Evolutionary conservation across 2,797 vertebrate species (phyloP), one percentile per base, ranked within the genome.

Genomic region (Crax fasciolata): DNA sequence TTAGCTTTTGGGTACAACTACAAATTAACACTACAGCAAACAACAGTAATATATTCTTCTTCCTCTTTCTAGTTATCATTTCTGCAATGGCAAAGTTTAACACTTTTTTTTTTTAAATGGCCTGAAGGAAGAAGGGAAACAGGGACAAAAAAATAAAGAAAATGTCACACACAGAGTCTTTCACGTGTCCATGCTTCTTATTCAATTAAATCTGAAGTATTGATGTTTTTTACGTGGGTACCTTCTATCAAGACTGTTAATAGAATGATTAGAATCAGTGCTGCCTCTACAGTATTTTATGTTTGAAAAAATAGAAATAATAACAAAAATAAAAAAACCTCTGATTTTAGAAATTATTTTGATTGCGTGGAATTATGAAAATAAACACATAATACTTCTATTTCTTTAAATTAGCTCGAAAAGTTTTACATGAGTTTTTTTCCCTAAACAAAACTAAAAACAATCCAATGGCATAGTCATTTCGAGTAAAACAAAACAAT

Each of bases 121-220:
- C 10, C 21, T 3, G 4, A 24, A 58, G 20, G 7, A 24, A 55
- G 1, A 2, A 3, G 4, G 3, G 11, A 8, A 13, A 39, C 48
- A 58, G 8, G 3, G 16, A 52, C 24, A 4, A 6, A 48, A 35
- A 14, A 21, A 63, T 38, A 25, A 65, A 74, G 8, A 8, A 87
- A 86, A 67, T 20, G 10, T 2, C 19, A 48, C 10, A 27, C 0
- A 32, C 14, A 28, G n/a, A 70, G 15, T 21, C 74, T 85, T 38
- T 70, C 49, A 71, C 27, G 12, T 3, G 11, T 35, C 23, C 7
- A 30, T 57, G 9, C 19, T 74, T 83, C 17, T 70, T 75, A 72
- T 3, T 70, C 4, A 65, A 11, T 41, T 78, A 19, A 28, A 74
- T 48, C 24, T n/a, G 17, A 81, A 80, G 28, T 39, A 59, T 7